phyloP scores from a whole-genome alignment of 2,797 vertebrate species.

The Apogon hyalosoma region DNA sequence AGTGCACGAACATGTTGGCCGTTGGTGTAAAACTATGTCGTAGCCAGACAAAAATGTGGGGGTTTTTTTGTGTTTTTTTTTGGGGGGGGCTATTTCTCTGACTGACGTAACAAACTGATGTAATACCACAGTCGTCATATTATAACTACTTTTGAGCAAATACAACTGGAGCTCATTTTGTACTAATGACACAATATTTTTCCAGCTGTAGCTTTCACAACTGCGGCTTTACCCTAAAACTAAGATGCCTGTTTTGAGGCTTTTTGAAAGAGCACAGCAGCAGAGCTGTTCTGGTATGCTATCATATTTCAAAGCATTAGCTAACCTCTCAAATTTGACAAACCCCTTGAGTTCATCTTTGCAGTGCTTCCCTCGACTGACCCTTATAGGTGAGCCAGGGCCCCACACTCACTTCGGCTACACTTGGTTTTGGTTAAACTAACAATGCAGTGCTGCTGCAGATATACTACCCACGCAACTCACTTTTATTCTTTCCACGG shows the following conservation, averaged over 20 bases:
- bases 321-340: conserved; percentile 51
- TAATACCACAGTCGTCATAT: neutral
- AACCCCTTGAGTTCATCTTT: conserved; percentile 45
- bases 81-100: neutral
- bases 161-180: conserved; percentile 4
- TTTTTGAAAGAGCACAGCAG: conserved; percentile 50
- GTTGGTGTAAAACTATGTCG: neutral
- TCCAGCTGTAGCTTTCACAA: conserved; percentile 15
- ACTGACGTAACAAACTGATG: neutral
- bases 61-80: no score
- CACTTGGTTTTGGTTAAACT: conserved; percentile 44
- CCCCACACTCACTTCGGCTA: neutral
- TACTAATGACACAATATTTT: conserved; percentile 4
- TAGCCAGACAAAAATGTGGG: neutral
- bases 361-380: conserved; percentile 39
- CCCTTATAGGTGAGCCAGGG: conserved; percentile 27
- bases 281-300: conserved; percentile 45
- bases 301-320: conserved; percentile 69
- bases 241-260: conserved; percentile 33
- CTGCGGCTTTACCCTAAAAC: conserved; percentile 1
- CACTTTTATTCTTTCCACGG: conserved; percentile 79
- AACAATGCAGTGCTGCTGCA: conserved; percentile 44
- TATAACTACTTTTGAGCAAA: conserved; percentile 22
- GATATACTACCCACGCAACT: conserved; percentile 58
- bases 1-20: conserved; percentile 1